These are phyloP conservation scores for Callocephalon fimbriatum DNA, from an alignment of 2,113 vertebrate genomes.

Conservation along the genomic window DNA sequence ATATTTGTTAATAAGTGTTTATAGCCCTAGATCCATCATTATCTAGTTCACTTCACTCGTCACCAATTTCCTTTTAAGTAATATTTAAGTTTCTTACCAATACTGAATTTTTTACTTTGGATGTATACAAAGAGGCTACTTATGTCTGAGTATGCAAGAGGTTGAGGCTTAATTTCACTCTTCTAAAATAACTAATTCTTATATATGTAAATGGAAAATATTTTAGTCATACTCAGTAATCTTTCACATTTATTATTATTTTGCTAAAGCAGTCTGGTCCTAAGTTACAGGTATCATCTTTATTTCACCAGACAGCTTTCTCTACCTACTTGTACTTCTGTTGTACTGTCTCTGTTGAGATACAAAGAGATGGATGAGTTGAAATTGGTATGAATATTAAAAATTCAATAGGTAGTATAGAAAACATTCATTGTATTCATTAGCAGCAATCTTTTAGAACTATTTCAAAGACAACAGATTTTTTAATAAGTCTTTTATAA, in stretches of 20 bases:
- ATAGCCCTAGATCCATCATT: background rate
- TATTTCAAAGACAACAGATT: background rate
- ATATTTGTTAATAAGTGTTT: background rate
- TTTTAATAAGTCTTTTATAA: background rate
- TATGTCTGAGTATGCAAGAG: background rate
- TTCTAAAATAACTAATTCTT: background rate
- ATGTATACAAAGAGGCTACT: background rate
- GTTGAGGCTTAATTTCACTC: background rate
- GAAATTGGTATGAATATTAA: slow-evolving; percentile 68
- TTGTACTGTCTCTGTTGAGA: slow-evolving; percentile 3
- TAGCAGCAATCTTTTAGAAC: slow-evolving; percentile 32
- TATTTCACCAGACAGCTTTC: background rate
- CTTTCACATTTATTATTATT: background rate
- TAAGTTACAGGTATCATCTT: background rate
- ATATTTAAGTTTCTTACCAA: background rate
- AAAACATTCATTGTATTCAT: slow-evolving; percentile 57
- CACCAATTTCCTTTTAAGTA: background rate
- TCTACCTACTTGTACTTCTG: background rate
- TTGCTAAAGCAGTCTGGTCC: background rate
- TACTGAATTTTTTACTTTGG: background rate
- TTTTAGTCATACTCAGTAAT: background rate
- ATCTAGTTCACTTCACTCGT: background rate
- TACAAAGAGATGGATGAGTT: slow-evolving; percentile 47
- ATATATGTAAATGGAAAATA: background rate
- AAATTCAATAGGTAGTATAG: slow-evolving; percentile 66